Evolutionary conservation across 2,797 vertebrate genomes (phyloP).

Genomic region (Anguilla marmorata): DNA sequence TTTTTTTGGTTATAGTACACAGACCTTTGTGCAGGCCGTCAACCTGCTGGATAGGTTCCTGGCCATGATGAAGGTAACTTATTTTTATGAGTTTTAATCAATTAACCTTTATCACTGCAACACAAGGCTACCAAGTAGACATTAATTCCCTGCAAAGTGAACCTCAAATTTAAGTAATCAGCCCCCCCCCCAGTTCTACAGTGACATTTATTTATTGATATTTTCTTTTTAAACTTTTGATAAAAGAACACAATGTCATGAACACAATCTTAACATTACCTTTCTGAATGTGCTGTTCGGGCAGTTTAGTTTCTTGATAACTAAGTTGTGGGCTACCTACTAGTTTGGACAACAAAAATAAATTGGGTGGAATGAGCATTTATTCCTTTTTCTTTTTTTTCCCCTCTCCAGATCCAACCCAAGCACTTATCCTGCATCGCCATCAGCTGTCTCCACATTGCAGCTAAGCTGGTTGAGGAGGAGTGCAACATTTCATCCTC

Average conservation of each 20-base stretch:
- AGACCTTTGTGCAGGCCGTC: slow-evolving; percentile 93
- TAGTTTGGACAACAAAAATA: not conserved
- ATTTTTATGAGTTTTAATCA: not conserved
- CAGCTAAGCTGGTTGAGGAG: slow-evolving; percentile 83
- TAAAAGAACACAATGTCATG: not conserved
- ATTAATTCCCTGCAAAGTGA: not conserved
- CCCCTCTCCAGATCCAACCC: slow-evolving; percentile 80
- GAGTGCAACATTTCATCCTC: slow-evolving; percentile 83
- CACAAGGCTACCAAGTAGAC: not conserved
- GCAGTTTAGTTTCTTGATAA: not conserved
- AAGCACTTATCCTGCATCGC: slow-evolving; percentile 97
- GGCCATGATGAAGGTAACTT: slow-evolving; percentile 90
- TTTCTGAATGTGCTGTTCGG: not conserved
- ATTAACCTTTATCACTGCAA: not conserved
- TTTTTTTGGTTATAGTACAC: slow-evolving; percentile 93
- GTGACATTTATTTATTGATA: too few species aligned
- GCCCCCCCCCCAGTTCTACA: too few species aligned
- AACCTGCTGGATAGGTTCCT: slow-evolving; percentile 97
- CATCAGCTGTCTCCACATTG: slow-evolving; percentile 90
- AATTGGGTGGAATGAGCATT: not conserved
- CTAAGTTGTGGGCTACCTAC: not conserved
- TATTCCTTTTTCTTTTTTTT: not conserved
- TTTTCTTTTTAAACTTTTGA: not conserved
- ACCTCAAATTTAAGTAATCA: not conserved
- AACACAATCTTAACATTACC: not conserved